These are phyloP conservation scores for Drosophila heteroneura DNA, from an alignment of 2,888 invertebrate genomes.

Conservation along the genomic window DNA sequence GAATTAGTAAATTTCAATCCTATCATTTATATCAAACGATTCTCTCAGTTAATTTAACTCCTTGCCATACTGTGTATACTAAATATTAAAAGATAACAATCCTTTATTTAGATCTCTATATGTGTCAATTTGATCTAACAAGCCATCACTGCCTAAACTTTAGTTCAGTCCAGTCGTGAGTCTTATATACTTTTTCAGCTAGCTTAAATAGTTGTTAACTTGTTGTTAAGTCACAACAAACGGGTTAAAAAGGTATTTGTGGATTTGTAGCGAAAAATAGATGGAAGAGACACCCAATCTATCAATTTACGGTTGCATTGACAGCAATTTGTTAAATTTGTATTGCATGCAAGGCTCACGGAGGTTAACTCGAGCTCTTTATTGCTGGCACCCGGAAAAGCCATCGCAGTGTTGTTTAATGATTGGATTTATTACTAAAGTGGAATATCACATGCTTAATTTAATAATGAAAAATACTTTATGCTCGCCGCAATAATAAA, in stretches of 20 bases:
- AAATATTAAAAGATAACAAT: not conserved
- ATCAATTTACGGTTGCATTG: constrained; percentile 6
- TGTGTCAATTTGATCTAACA: not conserved
- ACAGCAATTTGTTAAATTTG: constrained; percentile 5
- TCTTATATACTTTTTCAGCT: not conserved
- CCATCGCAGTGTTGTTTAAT: constrained; percentile 20
- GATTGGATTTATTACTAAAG: constrained; percentile 40
- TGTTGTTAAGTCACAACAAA: not conserved
- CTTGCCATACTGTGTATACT: not conserved
- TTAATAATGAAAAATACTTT: constrained; percentile 60
- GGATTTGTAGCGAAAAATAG: not conserved
- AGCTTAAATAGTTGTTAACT: no score
- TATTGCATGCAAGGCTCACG: constrained; percentile 14
- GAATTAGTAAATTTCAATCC: not conserved
- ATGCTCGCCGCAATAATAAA: constrained; percentile 33
- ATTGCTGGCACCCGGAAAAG: not conserved
- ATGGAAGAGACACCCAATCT: not conserved
- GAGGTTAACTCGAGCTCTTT: constrained; percentile 17
- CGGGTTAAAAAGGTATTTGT: not conserved
- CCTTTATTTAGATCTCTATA: not conserved
- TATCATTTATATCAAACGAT: not conserved
- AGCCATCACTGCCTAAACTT: not conserved
- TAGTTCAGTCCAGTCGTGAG: not conserved
- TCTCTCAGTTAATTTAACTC: not conserved
- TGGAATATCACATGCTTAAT: constrained; percentile 52